Conservation (phyloP, 1,140 invertebrate species). For the Campodea augens region DNA sequence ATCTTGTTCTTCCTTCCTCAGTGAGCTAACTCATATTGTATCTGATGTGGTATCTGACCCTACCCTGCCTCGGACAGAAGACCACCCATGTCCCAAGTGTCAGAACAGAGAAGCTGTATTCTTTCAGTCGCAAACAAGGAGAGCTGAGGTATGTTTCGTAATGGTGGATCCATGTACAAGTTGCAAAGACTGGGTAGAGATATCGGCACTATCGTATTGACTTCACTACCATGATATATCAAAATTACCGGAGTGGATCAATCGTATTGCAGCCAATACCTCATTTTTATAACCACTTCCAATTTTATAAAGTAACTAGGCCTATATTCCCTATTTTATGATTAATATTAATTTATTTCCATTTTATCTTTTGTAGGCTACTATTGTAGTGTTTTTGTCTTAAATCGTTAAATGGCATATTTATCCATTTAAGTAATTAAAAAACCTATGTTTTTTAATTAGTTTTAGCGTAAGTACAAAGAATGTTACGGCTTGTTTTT, state of each 20-base stretch:
- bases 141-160: conserved; percentile 49
- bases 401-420: too few species aligned
- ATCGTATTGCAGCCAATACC: too few species aligned
- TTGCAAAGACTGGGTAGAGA: too few species aligned
- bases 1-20: conserved; percentile 25
- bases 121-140: conserved; percentile 81
- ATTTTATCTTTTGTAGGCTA: background rate
- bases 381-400: background rate
- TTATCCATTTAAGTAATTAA: too few species aligned
- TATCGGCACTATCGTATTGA: too few species aligned
- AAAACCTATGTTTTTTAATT: too few species aligned
- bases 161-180: background rate
- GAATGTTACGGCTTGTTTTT: too few species aligned
- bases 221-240: too few species aligned
- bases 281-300: too few species aligned
- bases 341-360: conserved; percentile 2
- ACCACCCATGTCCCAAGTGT: conserved; percentile 95
- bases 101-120: conserved; percentile 80
- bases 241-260: too few species aligned
- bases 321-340: background rate
- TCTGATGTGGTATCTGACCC: conserved; percentile 96
- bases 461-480: too few species aligned
- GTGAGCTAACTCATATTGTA: conserved; percentile 93
- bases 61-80: conserved; percentile 90
- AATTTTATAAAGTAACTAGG: too few species aligned